A percentile compares a stretch with the other conserved stretches of the same genome.
These are phyloP conservation scores for Dromococcyx pavoninus DNA, from an alignment of 2,797 vertebrate genomes.

Conservation along the genomic window DNA sequence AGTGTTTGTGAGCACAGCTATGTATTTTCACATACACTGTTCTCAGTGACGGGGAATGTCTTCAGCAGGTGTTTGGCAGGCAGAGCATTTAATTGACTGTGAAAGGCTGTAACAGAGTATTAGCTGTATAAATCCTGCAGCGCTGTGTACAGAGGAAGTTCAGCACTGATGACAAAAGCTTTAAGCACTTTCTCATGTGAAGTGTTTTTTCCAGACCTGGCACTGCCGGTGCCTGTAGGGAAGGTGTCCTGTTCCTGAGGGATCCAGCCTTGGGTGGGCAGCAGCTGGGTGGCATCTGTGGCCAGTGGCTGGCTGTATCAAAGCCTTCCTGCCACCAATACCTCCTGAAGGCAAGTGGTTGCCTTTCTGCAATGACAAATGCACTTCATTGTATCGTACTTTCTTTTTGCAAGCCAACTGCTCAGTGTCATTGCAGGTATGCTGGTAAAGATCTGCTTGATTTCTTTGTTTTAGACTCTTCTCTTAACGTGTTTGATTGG, in stretches of 20 bases:
- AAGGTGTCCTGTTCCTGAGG: not conserved
- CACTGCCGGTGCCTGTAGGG: not conserved
- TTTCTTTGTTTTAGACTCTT: not conserved
- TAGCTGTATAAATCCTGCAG: not conserved
- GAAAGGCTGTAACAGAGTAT: not conserved
- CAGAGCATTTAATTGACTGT: not conserved
- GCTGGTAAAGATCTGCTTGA: not conserved
- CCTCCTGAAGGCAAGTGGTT: not conserved
- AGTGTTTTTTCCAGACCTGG: not conserved
- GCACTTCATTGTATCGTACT: rapidly evolving
- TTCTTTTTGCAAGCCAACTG: rapidly evolving
- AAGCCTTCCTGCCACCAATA: rapidly evolving
- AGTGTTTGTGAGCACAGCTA: no score
- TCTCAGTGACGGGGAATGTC: rapidly evolving
- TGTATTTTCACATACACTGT: not conserved
- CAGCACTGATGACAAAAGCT: rapidly evolving
- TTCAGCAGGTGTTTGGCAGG: not conserved
- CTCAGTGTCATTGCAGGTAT: rapidly evolving
- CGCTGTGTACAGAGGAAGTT: rapidly evolving
- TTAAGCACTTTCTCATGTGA: not conserved
- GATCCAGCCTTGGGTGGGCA: not conserved
- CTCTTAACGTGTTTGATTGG: not conserved
- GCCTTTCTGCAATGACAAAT: rapidly evolving
- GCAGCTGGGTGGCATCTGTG: not conserved
- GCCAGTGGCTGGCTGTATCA: rapidly evolving